Evolutionary conservation across 2,797 vertebrate genomes (phyloP).

Genomic region (Decapterus maruadsi): DNA sequence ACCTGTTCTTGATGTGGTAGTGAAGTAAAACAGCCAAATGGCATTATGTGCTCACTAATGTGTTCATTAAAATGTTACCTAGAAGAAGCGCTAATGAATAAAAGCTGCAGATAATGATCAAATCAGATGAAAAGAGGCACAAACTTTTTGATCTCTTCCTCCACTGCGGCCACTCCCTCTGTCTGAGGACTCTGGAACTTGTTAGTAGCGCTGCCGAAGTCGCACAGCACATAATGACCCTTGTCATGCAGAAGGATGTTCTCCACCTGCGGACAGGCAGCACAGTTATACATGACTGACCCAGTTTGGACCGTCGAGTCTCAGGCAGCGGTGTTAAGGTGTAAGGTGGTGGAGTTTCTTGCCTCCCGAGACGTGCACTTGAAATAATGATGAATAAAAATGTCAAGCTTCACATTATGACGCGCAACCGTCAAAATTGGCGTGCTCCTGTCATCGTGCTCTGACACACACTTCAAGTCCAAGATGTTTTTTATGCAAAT

Average conservation of each 20-base stretch:
- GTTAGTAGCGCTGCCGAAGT: conserved; percentile 97
- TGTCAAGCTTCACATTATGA: conserved; percentile 6
- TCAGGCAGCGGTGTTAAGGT: neutral
- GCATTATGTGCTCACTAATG: neutral
- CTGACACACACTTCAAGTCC: conserved; percentile 4
- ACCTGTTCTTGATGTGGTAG: neutral
- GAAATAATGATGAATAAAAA: conserved; percentile 7
- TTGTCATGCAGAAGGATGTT: conserved; percentile 97
- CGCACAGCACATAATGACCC: conserved; percentile 97
- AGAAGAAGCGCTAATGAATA: conserved; percentile 9
- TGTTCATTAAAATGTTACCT: neutral
- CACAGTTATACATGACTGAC: neutral
- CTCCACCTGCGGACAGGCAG: conserved; percentile 89
- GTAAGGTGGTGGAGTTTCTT: neutral
- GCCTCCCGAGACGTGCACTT: neutral
- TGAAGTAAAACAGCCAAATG: conserved; percentile 2
- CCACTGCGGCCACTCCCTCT: conserved; percentile 93
- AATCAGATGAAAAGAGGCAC: conserved; percentile 56
- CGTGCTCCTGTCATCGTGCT: neutral
- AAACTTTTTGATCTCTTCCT: conserved; percentile 99
- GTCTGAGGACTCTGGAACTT: conserved; percentile 96
- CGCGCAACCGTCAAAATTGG: neutral
- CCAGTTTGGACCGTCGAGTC: neutral
- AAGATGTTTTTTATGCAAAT: neutral
- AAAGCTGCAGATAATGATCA: neutral